Conservation (phyloP, 2,113 vertebrate species). For the Lagopus leucura region DNA sequence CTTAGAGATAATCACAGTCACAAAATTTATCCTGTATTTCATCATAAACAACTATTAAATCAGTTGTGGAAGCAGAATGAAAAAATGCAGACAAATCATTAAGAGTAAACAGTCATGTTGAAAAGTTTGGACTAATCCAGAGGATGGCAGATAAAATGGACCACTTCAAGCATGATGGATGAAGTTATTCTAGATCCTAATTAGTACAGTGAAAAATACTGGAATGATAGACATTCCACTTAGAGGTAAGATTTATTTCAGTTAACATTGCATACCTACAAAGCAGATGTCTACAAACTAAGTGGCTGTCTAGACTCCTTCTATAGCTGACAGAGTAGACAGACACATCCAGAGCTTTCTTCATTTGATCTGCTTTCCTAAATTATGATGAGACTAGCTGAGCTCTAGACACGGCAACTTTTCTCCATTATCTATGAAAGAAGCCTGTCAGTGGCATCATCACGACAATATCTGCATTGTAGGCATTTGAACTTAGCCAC, state of each 20-base stretch:
- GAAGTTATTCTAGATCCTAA: constrained; percentile 35
- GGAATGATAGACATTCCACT: constrained; percentile 26
- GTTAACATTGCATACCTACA: background rate
- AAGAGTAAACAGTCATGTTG: constrained; percentile 5
- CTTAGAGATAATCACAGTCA: background rate
- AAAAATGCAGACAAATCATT: background rate
- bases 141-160: constrained; percentile 24
- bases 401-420: constrained; percentile 9
- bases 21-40: background rate
- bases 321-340: constrained; percentile 4
- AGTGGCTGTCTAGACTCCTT: constrained; percentile 6
- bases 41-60: background rate
- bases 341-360: background rate
- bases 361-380: background rate
- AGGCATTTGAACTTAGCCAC: background rate
- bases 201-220: constrained; percentile 24
- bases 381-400: background rate
- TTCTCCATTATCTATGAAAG: constrained; percentile 22
- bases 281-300: background rate
- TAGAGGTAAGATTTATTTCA: constrained; percentile 20
- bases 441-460: background rate
- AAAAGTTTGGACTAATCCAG: constrained; percentile 9
- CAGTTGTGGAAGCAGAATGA: background rate
- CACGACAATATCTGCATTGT: background rate
- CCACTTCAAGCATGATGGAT: constrained; percentile 2